Base-by-base conservation (phyloP, 2,888 invertebrate species). In the Sericinus montela region DNA sequence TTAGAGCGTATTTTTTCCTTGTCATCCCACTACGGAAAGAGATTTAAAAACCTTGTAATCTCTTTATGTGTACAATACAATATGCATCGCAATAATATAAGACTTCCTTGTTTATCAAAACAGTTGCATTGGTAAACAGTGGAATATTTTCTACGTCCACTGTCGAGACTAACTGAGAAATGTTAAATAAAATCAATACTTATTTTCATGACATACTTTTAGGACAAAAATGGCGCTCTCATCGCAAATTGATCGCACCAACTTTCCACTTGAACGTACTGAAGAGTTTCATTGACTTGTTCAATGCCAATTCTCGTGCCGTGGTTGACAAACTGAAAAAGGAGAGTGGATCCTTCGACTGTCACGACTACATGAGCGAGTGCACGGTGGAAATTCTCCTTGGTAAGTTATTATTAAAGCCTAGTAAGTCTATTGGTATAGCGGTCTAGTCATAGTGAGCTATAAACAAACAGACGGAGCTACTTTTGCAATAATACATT, bases 231-330 rank as follows among this genome's bases (percentile, higher is more conserved):
- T 96, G 96, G 96, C 91, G 94, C 43, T 92, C 94, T 14, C 95
- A 96, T 75, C 92, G 96, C 62, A 95, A 95, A 85, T 84, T 96
- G 59, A 96, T 96, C 59, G 95, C 96, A 8, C 96, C 96, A 38
- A 95, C 95, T 55, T 96, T 96, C 92, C 95, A 96, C 72, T 89
- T 96, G 79, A 96, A 96, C 78, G 95, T 96, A 1, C 83, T 96
- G 61, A 95, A 95, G 89, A 94, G 94, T 62, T 96, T 96, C 86
- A 94, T 96, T 65, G 94, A 94, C 68, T 86, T 95, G 29, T 96
- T 96, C 88, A 95, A 96, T 71, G 94, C 93, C 54, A 95, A 95
- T 83, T 95, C 95, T 36, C 90, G 91, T 38, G 91, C 92, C 47
- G 94, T 94, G 4, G 94, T 95, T 3, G 91, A 92, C 50, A 94